Evolutionary conservation across 2,113 vertebrate species (phyloP), one percentile per base, ranked within the genome.

Genomic region (Excalfactoria chinensis): DNA sequence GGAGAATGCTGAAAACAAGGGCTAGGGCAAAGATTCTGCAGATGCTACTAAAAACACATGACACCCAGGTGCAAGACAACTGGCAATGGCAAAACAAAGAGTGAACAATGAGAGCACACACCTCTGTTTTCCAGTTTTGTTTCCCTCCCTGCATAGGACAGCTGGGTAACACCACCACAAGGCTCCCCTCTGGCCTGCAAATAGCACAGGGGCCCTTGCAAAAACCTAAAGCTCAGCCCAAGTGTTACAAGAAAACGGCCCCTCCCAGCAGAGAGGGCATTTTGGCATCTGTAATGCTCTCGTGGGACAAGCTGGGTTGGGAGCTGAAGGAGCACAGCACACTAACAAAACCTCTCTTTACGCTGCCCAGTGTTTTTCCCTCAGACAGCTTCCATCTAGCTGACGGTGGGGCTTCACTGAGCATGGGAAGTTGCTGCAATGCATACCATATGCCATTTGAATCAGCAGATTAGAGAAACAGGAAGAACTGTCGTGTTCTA

Each of bases 211-310:
- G 48, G 46, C 72, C 55, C 73, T 53, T 32, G 18, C 70, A 69
- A 2, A 7, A 55, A 43, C 51, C 49, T 30, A 43, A 17, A 92
- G 56, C 16, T 76, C 26, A 9, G 17, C 32, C 60, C 37, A 55
- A 80, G 21, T 0, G 0, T 35, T 75, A 70, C 23, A 40, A 92
- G 86, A 77, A 85, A 59, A 56, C 1, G 60, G 80, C 66, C 59
- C 63, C 80, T 90, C 80, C 83, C 85, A 69, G 88, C 64, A 89
- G 74, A 55, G 82, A 6, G 9, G 32, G 30, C 4, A 3, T 37
- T 90, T 46, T 75, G 37, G 66, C 94, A 92, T 77, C 94, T 93
- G 95, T 87, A 94, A 84, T 20, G n/a, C 75, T 51, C 85, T 62
- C 8, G 35, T 16, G 80, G 84, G 49, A 37, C 26, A 83, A 3